Base-by-base conservation (phyloP, 2,113 vertebrate species). In the Nansenia antarctica region DNA sequence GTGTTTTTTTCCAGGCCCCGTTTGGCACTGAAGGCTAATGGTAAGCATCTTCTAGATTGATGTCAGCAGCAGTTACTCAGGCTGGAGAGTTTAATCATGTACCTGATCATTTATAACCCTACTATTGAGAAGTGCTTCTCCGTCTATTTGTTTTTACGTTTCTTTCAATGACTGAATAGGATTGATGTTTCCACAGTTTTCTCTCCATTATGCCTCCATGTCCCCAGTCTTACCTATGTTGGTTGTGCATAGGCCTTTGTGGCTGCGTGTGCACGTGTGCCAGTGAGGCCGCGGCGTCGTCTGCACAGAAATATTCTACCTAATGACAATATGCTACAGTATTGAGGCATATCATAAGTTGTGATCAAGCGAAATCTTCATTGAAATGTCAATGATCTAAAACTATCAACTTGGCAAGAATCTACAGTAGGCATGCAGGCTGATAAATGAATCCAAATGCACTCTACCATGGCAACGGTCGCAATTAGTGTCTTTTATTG, bases 401-500 rank as follows among this genome's bases (percentile, higher is more conserved):
- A 12, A 5, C 42, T 45, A 5, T 18, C 42, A 45, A n/a, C n/a
- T n/a, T n/a, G n/a, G n/a, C n/a, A n/a, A n/a, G n/a, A n/a, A n/a
- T n/a, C n/a, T n/a, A n/a, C n/a, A n/a, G n/a, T n/a, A n/a, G n/a
- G n/a, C 42, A 2, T 45, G 42, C 42, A 3, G 14, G 42, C 12
- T 45, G 5, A 45, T 45, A 45, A 45, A 5, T 18, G 3, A 12
- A 45, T 45, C 42, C 42, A 45, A 45, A 45, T 70, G 49, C 47
- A 65, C 64, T 81, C 76, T 75, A 73, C 12, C 49, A 83, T 49
- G 72, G 69, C 76, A 55, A 82, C 73, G 88, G 82, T 72, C 79
- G 70, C 73, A 85, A 90, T 86, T 85, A 82, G 69, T 58, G 0
- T 67, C 88, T 92, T 7, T 78, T 70, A 86, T 84, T 84, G n/a